These are phyloP conservation scores for Ellobium chinense DNA, from an alignment of 2,888 invertebrate species.

Conservation along the genomic window DNA sequence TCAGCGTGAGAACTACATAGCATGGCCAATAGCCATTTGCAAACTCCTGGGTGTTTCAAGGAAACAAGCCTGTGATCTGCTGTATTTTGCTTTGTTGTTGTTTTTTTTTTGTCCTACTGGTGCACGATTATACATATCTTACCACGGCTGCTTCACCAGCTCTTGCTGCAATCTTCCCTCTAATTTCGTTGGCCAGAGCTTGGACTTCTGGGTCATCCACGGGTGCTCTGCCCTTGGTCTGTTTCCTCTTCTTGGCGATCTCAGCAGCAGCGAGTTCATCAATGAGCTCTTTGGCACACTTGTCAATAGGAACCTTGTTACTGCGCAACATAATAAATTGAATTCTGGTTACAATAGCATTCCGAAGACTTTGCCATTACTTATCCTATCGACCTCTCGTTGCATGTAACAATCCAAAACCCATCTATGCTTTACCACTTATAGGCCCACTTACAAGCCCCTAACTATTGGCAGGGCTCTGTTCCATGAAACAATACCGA, in stretches of 20 bases:
- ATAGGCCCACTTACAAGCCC: no score
- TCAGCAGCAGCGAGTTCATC: slow-evolving; percentile 14
- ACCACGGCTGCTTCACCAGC: slow-evolving; percentile 6
- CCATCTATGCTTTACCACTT: no score
- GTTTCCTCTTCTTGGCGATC: slow-evolving; percentile 1
- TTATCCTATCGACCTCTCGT: no score
- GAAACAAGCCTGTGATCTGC: neutral
- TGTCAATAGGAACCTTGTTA: slow-evolving; percentile 17
- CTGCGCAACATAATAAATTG: neutral
- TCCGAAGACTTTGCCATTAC: no score
- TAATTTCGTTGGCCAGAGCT: slow-evolving; percentile 21
- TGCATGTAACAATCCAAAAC: no score
- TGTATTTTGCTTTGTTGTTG: neutral
- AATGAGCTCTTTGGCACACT: neutral
- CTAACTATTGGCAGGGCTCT: no score
- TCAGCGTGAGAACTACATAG: no score
- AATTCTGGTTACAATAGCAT: no score
- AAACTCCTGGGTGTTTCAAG: no score
- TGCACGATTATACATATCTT: neutral
- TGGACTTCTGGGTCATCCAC: slow-evolving; percentile 27
- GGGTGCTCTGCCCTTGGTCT: slow-evolving; percentile 10
- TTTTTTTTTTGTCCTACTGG: neutral
- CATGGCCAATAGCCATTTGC: no score
- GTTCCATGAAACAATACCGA: no score
- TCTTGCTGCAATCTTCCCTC: slow-evolving; percentile 17